A percentile compares a stretch with the other conserved stretches of the same genome.
phyloP scores from a whole-genome alignment of 2,113 vertebrate genomes.

The Geococcyx californianus region DNA sequence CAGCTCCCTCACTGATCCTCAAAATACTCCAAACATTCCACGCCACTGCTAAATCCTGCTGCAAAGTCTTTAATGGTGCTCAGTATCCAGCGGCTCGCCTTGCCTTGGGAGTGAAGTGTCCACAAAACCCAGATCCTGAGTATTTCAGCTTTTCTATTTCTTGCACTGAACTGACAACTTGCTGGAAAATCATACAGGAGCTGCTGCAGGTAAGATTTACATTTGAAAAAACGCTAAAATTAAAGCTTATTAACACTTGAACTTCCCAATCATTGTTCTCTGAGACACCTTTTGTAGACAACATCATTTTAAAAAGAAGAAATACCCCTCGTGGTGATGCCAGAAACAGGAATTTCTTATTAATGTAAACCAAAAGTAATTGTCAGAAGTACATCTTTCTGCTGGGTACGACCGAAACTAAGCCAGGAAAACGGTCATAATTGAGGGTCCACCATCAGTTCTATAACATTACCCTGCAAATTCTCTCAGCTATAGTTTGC shows the following conservation, averaged over 20 bases:
- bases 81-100: neutral
- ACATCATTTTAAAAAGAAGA: neutral
- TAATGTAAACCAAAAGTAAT: neutral
- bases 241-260: neutral
- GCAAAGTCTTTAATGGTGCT: neutral
- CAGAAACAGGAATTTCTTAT: neutral
- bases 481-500: neutral
- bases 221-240: neutral
- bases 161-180: too few relatives aligned
- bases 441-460: neutral
- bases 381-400: neutral
- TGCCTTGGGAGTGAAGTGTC: neutral
- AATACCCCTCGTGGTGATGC: neutral
- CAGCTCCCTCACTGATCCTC: too few relatives aligned
- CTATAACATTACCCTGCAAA: neutral
- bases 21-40: too few relatives aligned
- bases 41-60: neutral
- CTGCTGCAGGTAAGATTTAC: too few relatives aligned
- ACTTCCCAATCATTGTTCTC: neutral
- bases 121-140: accelerated
- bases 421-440: neutral
- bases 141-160: too few relatives aligned
- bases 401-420: neutral
- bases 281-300: neutral
- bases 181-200: too few relatives aligned